Conservation (phyloP, 2,888 invertebrate species). For the Calameuta filiformis region DNA sequence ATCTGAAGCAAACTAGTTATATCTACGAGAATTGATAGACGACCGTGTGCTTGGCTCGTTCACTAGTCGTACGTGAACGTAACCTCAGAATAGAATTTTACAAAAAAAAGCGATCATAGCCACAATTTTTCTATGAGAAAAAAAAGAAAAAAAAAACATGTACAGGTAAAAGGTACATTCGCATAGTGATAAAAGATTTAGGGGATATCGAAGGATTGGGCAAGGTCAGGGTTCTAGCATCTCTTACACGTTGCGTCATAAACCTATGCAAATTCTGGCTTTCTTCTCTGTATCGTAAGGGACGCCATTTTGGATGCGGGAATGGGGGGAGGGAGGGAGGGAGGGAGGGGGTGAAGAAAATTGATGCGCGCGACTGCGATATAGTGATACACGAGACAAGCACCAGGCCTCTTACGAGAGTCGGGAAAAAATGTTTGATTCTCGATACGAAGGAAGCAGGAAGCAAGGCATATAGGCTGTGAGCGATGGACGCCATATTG, state of each 20-base stretch:
- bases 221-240: no score
- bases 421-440: not conserved
- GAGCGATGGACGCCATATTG: conserved; percentile 58
- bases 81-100: conserved; percentile 10
- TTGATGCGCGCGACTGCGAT: no score
- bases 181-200: no score
- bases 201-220: no score
- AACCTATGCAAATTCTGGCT: no score
- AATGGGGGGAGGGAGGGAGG: not conserved
- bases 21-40: conserved; percentile 43
- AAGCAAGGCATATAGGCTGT: conserved; percentile 54
- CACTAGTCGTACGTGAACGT: conserved; percentile 7
- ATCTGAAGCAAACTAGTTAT: conserved; percentile 47
- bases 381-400: not conserved
- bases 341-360: not conserved
- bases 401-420: not conserved
- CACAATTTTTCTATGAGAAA: conserved; percentile 17
- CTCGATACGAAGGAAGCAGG: conserved; percentile 48
- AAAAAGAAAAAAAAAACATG: no score
- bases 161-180: no score
- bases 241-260: no score
- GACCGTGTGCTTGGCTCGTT: conserved; percentile 48
- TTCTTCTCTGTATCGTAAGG: not conserved
- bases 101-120: conserved; percentile 15
- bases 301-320: not conserved